phyloP scores from a whole-genome alignment of 2,113 vertebrate species.

The Picathartes gymnocephalus region DNA sequence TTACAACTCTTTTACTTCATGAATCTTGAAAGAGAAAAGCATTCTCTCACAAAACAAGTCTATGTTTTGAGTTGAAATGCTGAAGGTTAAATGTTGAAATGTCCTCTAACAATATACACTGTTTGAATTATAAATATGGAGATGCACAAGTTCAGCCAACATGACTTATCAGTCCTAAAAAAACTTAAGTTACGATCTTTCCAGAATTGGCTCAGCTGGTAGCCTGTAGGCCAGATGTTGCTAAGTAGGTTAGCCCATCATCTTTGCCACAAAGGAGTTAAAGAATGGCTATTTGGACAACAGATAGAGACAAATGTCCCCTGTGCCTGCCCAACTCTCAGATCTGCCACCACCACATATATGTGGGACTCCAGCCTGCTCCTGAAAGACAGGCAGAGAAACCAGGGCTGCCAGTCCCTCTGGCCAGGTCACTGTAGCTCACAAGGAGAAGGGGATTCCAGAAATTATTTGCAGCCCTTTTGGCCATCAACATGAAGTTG shows the following conservation, averaged over 20 bases:
- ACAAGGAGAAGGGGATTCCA: not conserved
- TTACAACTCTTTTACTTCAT: rapidly evolving
- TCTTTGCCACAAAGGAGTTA: not conserved
- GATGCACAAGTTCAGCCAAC: not conserved
- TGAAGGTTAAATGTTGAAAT: not conserved
- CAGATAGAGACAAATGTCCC: not conserved
- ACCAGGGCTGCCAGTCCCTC: not conserved
- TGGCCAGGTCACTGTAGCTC: not conserved
- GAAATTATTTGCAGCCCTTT: not conserved
- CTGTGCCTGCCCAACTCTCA: not conserved
- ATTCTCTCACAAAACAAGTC: not conserved
- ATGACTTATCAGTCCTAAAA: not conserved
- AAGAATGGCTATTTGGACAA: not conserved
- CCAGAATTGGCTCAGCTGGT: not conserved
- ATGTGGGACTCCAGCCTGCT: not conserved
- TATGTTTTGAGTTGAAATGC: not conserved
- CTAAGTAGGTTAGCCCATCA: not conserved
- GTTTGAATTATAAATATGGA: not conserved
- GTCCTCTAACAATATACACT: not conserved
- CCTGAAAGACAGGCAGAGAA: not conserved
- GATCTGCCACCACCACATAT: rapidly evolving
- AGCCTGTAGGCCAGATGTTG: not conserved
- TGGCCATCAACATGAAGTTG: not conserved
- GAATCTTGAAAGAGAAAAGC: not conserved
- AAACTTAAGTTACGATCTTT: not conserved